These are phyloP conservation scores for Catocala fraxini DNA, from an alignment of 2,888 invertebrate genomes.

Conservation along the genomic window DNA sequence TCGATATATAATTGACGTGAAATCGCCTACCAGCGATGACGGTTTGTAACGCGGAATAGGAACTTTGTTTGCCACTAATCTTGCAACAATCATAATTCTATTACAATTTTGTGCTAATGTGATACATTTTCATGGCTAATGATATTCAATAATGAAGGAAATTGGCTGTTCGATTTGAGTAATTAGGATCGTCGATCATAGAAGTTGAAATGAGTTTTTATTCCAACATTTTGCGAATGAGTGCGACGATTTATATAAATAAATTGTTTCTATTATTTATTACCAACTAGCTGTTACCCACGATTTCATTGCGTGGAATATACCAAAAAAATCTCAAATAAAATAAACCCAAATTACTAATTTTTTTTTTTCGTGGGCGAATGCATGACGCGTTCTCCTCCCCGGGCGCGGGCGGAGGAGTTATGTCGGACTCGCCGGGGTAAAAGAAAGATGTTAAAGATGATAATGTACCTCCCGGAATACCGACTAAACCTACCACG, in stretches of 20 bases:
- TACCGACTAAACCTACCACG: no score
- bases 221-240: background rate
- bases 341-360: no score
- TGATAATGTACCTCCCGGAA: no score
- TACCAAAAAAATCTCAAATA: no score
- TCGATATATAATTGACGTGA: conserved; percentile 36
- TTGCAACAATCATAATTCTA: conserved; percentile 25
- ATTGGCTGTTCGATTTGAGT: background rate
- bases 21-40: conserved; percentile 31
- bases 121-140: background rate
- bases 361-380: no score
- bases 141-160: conserved; percentile 21
- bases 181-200: background rate
- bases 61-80: conserved; percentile 28
- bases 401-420: no score
- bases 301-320: no score
- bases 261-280: no score
- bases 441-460: no score
- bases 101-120: conserved; percentile 4
- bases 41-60: conserved; percentile 42
- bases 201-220: background rate
- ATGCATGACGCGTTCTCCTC: no score
- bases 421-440: no score
- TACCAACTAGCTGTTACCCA: no score
- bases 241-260: background rate